Evolutionary conservation across 1,140 invertebrate species (phyloP), one percentile per base, ranked within the genome.

Genomic region (Araneus ventricosus): DNA sequence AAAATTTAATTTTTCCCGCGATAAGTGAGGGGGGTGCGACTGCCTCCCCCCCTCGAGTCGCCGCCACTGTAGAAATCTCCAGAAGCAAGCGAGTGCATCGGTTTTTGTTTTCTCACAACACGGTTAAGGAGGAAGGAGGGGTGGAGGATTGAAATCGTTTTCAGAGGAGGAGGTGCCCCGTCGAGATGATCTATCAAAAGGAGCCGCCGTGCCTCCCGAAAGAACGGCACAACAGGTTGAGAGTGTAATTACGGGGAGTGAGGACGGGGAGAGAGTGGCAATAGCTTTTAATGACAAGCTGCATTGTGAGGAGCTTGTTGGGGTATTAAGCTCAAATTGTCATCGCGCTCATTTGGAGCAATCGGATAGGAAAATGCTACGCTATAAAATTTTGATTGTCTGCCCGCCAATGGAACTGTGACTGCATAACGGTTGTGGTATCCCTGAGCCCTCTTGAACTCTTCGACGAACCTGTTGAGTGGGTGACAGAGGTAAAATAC

Each of bases 201-300:
- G n/a, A 17, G 1, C 45, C 45, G 82, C n/a, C n/a, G n/a, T n/a
- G n/a, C n/a, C n/a, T n/a, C n/a, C n/a, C 24, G 59, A 61, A 87
- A 87, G 85, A 24, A n/a, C n/a, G n/a, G n/a, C n/a, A n/a, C n/a
- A 87, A 63, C 85, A 87, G 85, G 85, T 87, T 34, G 34, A 27
- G n/a, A 39, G 85, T 61, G 59, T 39, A 87, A 87, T 87, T 87
- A 87, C 34, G 22, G 59, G 85, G 17, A 34, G 8, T 24, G 27
- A 8, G 2, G 52, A 22, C 3, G 34, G 84, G 30, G 2, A 30
- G 34, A 27, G 30, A n/a, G 30, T 10, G 30, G 52, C 24, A 24
- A 37, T 63, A 27, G 39, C n/a, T 30, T 57, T 57, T 84, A 75
- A 75, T 75, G 70, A 37, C 70, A 75, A 37, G 30, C 34, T 37